A percentile compares a stretch with the other conserved stretches of the same genome.
Evolutionary conservation across 64 coral and sea anemone species (phyloP).

Genomic region (Cladopsammia gracilis): DNA sequence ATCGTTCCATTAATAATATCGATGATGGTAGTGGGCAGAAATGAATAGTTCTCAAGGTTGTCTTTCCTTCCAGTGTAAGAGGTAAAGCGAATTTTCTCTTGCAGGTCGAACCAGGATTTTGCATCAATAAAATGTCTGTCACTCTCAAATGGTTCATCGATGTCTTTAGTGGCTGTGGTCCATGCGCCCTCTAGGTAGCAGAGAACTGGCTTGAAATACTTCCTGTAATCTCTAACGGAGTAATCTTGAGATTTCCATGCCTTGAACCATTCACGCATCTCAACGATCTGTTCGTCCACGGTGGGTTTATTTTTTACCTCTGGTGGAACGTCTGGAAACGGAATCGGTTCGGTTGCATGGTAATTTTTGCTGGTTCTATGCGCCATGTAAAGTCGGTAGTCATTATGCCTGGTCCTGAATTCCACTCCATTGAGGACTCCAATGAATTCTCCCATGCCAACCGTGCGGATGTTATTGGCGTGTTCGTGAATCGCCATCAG

Average conservation of each 20-base stretch:
- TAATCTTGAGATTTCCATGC: conserved; percentile 71
- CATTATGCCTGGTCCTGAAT: conserved; percentile 87
- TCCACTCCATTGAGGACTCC: conserved; percentile 80
- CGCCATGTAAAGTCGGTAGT: conserved; percentile 78
- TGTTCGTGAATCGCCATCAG: conserved; percentile 73
- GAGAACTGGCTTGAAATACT: conserved; percentile 83
- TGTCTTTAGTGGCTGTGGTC: conserved; percentile 57
- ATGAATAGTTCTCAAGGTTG: conserved; percentile 83
- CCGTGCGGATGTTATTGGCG: conserved; percentile 79
- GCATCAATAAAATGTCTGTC: conserved; percentile 87
- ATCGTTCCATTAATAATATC: conserved; percentile 41
- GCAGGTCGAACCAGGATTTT: conserved; percentile 76
- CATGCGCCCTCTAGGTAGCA: conserved; percentile 81
- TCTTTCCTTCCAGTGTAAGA: conserved; percentile 83
- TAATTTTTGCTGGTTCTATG: conserved; percentile 24
- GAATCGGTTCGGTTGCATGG: conserved; percentile 62
- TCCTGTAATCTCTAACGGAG: conserved; percentile 66
- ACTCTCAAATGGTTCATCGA: conserved; percentile 84
- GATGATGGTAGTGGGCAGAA: conserved; percentile 80
- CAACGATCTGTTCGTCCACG: conserved; percentile 44
- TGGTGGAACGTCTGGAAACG: conserved; percentile 76
- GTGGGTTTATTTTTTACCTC: conserved; percentile 33
- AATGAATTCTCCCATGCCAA: conserved; percentile 81
- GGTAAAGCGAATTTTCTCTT: conserved; percentile 89
- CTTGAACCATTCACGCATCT: conserved; percentile 80